Evolutionary conservation across 2,797 vertebrate genomes (phyloP), one percentile per base, ranked within the genome.

Genomic region (Thunnus albacares): DNA sequence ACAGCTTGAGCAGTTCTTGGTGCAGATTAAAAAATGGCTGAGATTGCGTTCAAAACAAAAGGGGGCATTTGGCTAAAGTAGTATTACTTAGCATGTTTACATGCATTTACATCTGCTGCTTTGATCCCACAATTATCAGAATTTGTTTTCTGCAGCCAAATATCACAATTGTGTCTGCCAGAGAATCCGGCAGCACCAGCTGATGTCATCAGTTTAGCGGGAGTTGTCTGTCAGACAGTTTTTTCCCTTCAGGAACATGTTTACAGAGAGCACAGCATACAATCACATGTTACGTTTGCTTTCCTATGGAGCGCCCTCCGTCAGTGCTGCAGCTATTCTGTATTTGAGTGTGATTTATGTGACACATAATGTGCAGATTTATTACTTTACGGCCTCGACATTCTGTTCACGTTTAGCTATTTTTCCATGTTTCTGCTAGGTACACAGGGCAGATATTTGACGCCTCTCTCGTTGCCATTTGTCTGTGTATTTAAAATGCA

Each of bases 401-500:
- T 89, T 90, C 81, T 73, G 81, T 66, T 84, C 82, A 83, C 55
- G 58, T 84, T 72, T 56, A 71, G 77, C 87, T 70, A 22, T 80
- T 86, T 87, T 77, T 76, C 28, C 65, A 47, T 79, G 63, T 82
- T 90, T 81, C 74, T 84, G 64, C 76, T 14, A 62, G 83, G 76
- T 68, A 77, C 60, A 57, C 76, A 52, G 68, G 83, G 68, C 80
- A 82, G 86, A 87, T 83, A 87, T 82, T 85, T 75, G 71, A 45
- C 62, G 74, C 77, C 69, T 78, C 81, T 81, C 75, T 79, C 38
- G 8, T 41, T 56, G 76, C 80, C 81, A 81, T 90, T 81, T 88
- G 87, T 83, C 75, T 83, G 76, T 55, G 82, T 90, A 79, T 90
- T 94, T 92, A 90, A 94, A 95, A 91, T 90, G 86, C 89, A 80